Evolutionary conservation across 2,888 invertebrate genomes (phyloP).

Genomic region (Orchestes rusci): DNA sequence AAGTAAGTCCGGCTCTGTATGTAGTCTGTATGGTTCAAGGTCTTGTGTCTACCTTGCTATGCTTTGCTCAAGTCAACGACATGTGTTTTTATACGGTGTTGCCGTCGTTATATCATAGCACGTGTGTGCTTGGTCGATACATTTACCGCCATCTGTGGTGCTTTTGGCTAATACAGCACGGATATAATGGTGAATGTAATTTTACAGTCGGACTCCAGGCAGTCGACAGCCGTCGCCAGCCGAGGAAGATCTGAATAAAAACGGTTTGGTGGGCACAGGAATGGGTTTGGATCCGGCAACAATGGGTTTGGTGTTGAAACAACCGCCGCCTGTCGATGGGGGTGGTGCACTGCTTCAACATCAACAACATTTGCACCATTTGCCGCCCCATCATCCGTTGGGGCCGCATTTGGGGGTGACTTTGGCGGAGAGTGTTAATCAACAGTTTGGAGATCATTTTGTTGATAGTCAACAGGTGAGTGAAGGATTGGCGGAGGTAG

Average conservation of each 20-base stretch:
- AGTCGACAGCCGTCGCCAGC: slow-evolving; percentile 90
- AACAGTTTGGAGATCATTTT: slow-evolving; percentile 44
- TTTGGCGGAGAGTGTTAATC: slow-evolving; percentile 43
- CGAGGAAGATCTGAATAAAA: slow-evolving; percentile 68
- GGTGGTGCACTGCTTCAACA: slow-evolving; percentile 34
- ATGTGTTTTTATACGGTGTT: slow-evolving; percentile 32
- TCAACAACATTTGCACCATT: slow-evolving; percentile 38
- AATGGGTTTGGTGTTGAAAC: slow-evolving; percentile 48
- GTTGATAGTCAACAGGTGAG: slow-evolving; percentile 35
- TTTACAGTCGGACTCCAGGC: slow-evolving; percentile 71
- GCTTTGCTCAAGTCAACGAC: slow-evolving; percentile 47
- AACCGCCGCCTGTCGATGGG: slow-evolving; percentile 45
- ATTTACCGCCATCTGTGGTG: too few relatives aligned
- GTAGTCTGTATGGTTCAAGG: slow-evolving; percentile 41
- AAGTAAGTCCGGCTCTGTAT: slow-evolving; percentile 68
- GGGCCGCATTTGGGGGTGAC: slow-evolving; percentile 45
- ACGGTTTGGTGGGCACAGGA: slow-evolving; percentile 32
- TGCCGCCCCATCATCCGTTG: slow-evolving; percentile 43
- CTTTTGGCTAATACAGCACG: too few relatives aligned
- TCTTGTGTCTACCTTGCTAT: slow-evolving; percentile 44
- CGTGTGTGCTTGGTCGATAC: too few relatives aligned
- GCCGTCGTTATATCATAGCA: not conserved
- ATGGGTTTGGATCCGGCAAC: slow-evolving; percentile 41
- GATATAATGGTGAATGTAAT: not conserved
- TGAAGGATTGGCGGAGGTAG: too few relatives aligned